Evolutionary conservation across 2,113 vertebrate species (phyloP).

Genomic region (Leptocoma aspasia): DNA sequence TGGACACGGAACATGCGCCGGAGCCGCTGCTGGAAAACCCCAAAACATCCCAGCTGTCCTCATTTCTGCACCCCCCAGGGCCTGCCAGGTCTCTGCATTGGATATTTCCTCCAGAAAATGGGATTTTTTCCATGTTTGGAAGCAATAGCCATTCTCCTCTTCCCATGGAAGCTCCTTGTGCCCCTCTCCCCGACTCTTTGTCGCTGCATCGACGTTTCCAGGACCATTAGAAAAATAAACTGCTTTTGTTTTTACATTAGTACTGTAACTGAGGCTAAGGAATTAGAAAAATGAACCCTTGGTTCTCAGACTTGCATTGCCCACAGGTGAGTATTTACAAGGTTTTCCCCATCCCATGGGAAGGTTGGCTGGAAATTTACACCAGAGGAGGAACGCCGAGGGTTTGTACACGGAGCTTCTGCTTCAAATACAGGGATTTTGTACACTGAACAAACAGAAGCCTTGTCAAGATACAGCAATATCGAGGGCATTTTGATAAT

Average conservation of each 20-base stretch:
- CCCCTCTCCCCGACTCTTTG: background rate
- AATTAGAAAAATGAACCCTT: background rate
- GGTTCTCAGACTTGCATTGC: background rate
- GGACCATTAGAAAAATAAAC: conserved; percentile 60
- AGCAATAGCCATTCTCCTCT: rapidly evolving
- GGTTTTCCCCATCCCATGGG: background rate
- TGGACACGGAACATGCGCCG: background rate
- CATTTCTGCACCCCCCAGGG: background rate
- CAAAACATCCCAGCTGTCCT: background rate
- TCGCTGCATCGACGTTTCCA: background rate
- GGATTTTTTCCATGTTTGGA: background rate
- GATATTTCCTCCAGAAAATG: background rate
- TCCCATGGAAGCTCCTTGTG: rapidly evolving
- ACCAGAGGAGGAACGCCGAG: background rate
- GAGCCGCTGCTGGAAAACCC: background rate
- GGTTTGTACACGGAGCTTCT: background rate
- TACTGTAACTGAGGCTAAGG: background rate
- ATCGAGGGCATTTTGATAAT: rapidly evolving
- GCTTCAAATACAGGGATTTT: background rate
- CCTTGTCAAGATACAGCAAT: rapidly evolving
- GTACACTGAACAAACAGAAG: background rate
- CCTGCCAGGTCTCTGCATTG: background rate
- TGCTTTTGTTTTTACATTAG: conserved; percentile 13
- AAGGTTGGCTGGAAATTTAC: background rate
- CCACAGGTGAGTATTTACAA: conserved; percentile 34